These are phyloP conservation scores for Cyphomyrus discorhynchus DNA, from an alignment of 2,113 vertebrate genomes.

Conservation along the genomic window DNA sequence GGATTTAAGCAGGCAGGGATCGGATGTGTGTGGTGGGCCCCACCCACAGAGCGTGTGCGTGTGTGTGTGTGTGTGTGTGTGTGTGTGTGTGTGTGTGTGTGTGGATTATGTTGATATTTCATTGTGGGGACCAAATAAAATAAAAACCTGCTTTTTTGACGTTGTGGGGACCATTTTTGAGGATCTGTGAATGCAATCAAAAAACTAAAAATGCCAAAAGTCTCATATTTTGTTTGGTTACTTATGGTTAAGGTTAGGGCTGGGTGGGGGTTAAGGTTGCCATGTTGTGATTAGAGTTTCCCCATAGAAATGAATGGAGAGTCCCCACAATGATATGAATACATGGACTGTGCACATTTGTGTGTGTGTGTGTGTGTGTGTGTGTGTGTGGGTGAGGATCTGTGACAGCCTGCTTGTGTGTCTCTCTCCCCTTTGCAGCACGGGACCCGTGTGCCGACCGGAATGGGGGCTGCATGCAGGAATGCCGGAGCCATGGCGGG, in stretches of 20 bases:
- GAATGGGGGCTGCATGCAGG: constrained; percentile 84
- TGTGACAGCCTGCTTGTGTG: neutral
- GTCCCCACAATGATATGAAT: neutral
- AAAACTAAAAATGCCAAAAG: neutral
- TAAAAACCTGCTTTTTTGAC: neutral
- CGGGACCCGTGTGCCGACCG: constrained; percentile 63
- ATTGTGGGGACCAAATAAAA: neutral
- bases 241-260: no score
- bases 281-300: neutral
- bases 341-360: neutral
- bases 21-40: neutral
- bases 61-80: neutral
- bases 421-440: constrained; percentile 54
- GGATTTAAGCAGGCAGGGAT: neutral
- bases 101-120: neutral
- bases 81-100: neutral
- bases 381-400: neutral
- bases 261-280: neutral
- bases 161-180: neutral
- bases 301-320: neutral
- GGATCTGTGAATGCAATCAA: neutral
- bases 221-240: neutral
- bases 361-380: neutral
- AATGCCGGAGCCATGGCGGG: constrained; percentile 60
- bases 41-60: neutral